Conservation (phyloP, 2,888 invertebrate species). For the Exephanes ischioxanthus region DNA sequence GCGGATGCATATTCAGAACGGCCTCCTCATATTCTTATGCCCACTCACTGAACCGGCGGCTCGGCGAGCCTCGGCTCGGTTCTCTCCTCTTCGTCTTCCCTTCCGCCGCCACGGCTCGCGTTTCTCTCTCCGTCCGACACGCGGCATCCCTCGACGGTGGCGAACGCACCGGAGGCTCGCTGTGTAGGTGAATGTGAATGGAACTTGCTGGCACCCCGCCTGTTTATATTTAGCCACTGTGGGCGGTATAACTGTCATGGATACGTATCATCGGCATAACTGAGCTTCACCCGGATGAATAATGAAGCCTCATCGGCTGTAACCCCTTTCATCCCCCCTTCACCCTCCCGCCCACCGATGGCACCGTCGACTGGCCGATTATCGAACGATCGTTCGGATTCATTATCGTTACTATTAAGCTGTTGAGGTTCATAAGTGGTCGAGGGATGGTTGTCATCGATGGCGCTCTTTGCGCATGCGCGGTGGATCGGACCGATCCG, state of each 20-base stretch:
- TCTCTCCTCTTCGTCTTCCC: constrained; percentile 10
- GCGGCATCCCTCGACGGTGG: constrained; percentile 36
- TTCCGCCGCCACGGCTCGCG: constrained; percentile 17
- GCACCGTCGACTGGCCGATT: constrained; percentile 8
- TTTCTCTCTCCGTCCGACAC: constrained; percentile 26
- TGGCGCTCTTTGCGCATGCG: too few species aligned
- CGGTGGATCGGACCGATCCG: too few species aligned
- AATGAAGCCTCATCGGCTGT: constrained; percentile 80
- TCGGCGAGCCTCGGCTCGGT: constrained; percentile 44
- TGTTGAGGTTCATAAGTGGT: too few species aligned
- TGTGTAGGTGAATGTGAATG: constrained; percentile 83
- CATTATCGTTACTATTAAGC: neutral
- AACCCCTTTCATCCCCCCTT: constrained; percentile 13
- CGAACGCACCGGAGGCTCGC: constrained; percentile 53
- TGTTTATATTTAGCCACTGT: constrained; percentile 85
- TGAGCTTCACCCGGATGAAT: constrained; percentile 82
- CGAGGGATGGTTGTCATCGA: too few species aligned
- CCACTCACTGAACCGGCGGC: constrained; percentile 78
- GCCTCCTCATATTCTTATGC: constrained; percentile 82
- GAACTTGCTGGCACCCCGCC: constrained; percentile 84
- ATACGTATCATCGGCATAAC: constrained; percentile 85
- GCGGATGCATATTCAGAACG: constrained; percentile 84
- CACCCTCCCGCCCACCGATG: neutral
- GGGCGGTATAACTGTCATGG: constrained; percentile 85
- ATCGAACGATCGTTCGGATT: neutral